phyloP scores from a whole-genome alignment of 2,113 vertebrate genomes.

The Scomber colias region DNA sequence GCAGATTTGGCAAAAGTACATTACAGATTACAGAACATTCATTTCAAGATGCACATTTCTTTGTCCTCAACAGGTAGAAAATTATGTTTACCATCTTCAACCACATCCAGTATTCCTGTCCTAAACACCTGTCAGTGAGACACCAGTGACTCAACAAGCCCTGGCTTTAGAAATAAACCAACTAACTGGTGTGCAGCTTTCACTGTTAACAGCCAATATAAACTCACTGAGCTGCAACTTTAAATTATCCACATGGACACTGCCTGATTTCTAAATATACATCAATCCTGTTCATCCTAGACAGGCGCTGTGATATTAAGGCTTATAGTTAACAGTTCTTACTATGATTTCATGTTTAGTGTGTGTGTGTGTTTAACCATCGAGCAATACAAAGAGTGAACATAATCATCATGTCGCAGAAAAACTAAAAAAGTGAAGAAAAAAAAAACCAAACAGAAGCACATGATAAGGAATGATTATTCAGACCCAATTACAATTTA shows the following conservation, averaged over 20 bases:
- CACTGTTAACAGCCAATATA: conserved; percentile 17
- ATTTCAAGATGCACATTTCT: conserved; percentile 33
- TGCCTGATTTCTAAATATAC: conserved; percentile 1
- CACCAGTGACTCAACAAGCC: neutral
- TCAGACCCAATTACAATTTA: conserved; percentile 31
- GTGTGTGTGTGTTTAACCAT: conserved; percentile 35
- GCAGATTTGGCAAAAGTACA: conserved; percentile 54
- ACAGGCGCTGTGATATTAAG: conserved; percentile 23
- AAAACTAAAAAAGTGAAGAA: neutral
- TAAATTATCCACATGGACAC: conserved; percentile 10
- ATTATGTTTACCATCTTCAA: conserved; percentile 12
- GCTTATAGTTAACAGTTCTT: conserved; percentile 6
- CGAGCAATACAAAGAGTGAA: conserved; percentile 15
- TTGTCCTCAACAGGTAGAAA: conserved; percentile 38
- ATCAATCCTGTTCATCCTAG: neutral
- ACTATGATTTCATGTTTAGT: conserved; percentile 21
- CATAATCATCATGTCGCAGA: conserved; percentile 8
- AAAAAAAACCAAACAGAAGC: conserved; percentile 19
- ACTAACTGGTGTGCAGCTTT: conserved; percentile 17
- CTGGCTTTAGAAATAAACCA: conserved; percentile 8
- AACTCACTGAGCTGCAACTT: conserved; percentile 21
- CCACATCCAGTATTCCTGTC: neutral
- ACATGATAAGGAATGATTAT: conserved; percentile 70
- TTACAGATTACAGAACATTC: conserved; percentile 37
- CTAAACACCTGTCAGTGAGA: neutral